Evolutionary conservation across 2,888 invertebrate genomes (phyloP).

Genomic region (Cheilosia vulpina): DNA sequence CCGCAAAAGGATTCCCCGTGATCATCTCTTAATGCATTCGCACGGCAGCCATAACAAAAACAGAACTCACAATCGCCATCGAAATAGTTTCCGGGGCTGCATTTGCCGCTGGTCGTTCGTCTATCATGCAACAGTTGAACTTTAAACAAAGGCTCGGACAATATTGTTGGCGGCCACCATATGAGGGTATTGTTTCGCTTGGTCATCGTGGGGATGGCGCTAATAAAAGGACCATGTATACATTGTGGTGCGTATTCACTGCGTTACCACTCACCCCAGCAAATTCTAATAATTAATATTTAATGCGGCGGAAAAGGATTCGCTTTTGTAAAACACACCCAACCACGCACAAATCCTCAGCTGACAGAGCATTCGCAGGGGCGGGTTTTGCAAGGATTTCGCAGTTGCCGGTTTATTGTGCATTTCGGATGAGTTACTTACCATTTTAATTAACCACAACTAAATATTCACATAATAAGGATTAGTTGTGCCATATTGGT

Average conservation of each 20-base stretch:
- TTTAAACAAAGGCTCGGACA: constrained; percentile 1
- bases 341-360: constrained; percentile 14
- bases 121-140: constrained; percentile 37
- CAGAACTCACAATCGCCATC: constrained; percentile 36
- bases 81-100: constrained; percentile 42
- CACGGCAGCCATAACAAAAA: constrained; percentile 35
- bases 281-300: constrained; percentile 61
- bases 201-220: constrained; percentile 8
- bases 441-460: constrained; percentile 71
- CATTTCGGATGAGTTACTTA: constrained; percentile 63
- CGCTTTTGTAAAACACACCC: constrained; percentile 7
- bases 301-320: constrained; percentile 38
- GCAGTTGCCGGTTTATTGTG: constrained; percentile 54
- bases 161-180: constrained; percentile 9
- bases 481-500: constrained; percentile 63
- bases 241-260: not conserved
- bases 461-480: constrained; percentile 73
- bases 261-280: constrained; percentile 19
- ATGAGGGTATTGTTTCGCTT: constrained; percentile 20
- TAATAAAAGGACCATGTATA: not conserved
- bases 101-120: constrained; percentile 10
- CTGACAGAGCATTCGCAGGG: not conserved
- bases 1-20: constrained; percentile 31
- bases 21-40: constrained; percentile 10
- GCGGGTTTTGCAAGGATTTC: constrained; percentile 21